Conservation (phyloP, 2,888 invertebrate genomes). For the Eucera pruinosa region DNA sequence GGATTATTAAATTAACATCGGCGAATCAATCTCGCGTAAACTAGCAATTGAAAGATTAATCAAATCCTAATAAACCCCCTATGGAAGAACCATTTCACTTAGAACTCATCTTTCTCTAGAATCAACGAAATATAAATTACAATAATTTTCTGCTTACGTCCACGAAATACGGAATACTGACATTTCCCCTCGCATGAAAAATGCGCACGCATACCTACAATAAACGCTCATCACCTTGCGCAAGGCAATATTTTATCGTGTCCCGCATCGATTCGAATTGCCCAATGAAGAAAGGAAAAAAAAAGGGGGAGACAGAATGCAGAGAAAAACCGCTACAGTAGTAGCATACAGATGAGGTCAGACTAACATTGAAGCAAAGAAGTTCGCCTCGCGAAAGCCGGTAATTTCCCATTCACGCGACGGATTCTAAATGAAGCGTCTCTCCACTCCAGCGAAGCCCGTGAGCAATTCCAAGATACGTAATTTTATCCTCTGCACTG, state of each 20-base stretch:
- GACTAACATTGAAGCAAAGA: not conserved
- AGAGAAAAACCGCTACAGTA: constrained; percentile 11
- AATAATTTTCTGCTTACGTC: not conserved
- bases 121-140: constrained; percentile 5
- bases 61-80: not conserved
- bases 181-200: constrained; percentile 2
- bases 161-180: constrained; percentile 13
- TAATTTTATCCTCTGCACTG: constrained; percentile 31
- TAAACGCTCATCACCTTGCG: constrained; percentile 17
- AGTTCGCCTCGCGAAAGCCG: constrained; percentile 8
- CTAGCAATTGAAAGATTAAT: constrained; percentile 10
- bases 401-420: constrained; percentile 36
- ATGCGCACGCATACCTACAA: not conserved
- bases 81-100: not conserved
- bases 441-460: constrained; percentile 18
- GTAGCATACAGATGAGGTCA: constrained; percentile 14
- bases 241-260: constrained; percentile 29
- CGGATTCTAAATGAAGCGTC: constrained; percentile 17
- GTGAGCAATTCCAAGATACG: constrained; percentile 13
- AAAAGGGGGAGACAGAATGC: not conserved
- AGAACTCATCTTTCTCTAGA: not conserved
- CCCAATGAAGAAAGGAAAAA: constrained; percentile 13
- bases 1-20: constrained; percentile 4
- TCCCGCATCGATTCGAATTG: constrained; percentile 18
- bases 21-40: constrained; percentile 1